Evolutionary conservation across 2,113 vertebrate species (phyloP).

Genomic region (Boulengeromyrus knoepffleri): DNA sequence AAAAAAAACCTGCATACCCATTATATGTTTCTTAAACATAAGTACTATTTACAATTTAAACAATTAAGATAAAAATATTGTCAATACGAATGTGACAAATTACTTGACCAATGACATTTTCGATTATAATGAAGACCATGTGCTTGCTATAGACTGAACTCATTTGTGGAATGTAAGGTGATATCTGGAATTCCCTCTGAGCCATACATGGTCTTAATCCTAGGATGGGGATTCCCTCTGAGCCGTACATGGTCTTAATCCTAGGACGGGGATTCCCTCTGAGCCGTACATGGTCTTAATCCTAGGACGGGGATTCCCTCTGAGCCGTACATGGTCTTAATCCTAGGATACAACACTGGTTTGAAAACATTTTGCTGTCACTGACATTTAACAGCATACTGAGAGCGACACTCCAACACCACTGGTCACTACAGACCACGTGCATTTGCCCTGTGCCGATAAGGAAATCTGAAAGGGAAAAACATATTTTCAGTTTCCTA

Average conservation of each 20-base stretch:
- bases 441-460: background rate
- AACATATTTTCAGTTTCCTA: background rate
- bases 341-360: slow-evolving; percentile 22
- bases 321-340: background rate
- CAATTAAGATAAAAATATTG: slow-evolving; percentile 37
- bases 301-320: background rate
- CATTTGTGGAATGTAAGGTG: slow-evolving; percentile 30
- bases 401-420: slow-evolving; percentile 35
- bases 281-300: slow-evolving; percentile 8
- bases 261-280: background rate
- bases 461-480: background rate
- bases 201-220: too few species aligned
- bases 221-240: background rate
- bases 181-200: background rate
- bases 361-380: slow-evolving; percentile 19
- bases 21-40: slow-evolving; percentile 21
- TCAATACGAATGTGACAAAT: slow-evolving; percentile 34
- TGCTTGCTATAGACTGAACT: slow-evolving; percentile 38
- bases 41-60: slow-evolving; percentile 26
- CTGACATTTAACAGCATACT: slow-evolving; percentile 35
- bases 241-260: slow-evolving; percentile 13
- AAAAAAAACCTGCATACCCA: slow-evolving; percentile 27
- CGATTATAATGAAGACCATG: slow-evolving; percentile 26
- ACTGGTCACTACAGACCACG: background rate
- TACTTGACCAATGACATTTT: slow-evolving; percentile 25